Percentiles rank a stretch among this genome's conserved stretches.
Conservation (phyloP, 2,797 vertebrate species). For the Bothrops alternatus region DNA sequence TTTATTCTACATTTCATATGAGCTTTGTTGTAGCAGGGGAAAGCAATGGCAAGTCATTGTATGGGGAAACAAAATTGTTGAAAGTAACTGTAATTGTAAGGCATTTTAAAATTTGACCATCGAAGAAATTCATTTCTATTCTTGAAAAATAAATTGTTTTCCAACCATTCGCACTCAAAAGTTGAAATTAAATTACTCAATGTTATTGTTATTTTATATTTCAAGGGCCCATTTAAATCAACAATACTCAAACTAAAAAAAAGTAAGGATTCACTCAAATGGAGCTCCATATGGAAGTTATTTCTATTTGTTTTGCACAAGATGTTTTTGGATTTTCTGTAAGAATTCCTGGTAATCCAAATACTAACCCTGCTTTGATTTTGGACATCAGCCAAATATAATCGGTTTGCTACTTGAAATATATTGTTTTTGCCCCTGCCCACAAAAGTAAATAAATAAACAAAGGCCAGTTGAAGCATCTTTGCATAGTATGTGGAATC, state of each 20-base stretch:
- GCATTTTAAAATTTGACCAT: not conserved
- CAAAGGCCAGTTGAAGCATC: not conserved
- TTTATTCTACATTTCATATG: not conserved
- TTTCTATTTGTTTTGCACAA: not conserved
- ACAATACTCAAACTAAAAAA: not conserved
- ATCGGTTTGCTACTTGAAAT: not conserved
- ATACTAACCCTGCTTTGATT: not conserved
- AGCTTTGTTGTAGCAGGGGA: rapidly evolving
- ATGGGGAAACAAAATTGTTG: not conserved
- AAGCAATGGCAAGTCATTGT: not conserved
- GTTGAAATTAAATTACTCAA: not conserved
- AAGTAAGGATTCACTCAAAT: not conserved
- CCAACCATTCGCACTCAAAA: not conserved
- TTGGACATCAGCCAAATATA: not conserved
- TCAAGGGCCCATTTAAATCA: not conserved
- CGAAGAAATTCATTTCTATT: not conserved
- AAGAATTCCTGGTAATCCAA: not conserved
- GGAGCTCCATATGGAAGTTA: not conserved
- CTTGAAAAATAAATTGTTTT: not conserved
- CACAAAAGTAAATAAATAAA: not conserved
- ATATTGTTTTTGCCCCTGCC: not conserved
- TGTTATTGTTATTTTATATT: not conserved
- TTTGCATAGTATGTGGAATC: not conserved
- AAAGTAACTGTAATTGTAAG: not conserved
- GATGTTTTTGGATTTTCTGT: not conserved